Conservation (phyloP, 2,888 invertebrate species). For the Agapetus fuscipes region DNA sequence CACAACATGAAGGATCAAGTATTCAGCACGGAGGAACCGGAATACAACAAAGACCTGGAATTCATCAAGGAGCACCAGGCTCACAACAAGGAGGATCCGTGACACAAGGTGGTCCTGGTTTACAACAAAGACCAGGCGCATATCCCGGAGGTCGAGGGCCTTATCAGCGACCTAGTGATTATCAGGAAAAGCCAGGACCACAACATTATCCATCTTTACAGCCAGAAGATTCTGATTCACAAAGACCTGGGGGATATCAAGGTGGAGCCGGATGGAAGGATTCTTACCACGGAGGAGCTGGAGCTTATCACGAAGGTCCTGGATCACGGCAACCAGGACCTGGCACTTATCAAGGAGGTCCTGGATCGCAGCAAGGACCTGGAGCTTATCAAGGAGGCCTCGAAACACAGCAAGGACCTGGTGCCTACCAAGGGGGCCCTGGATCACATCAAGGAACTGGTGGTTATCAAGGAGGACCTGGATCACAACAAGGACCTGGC, state of each 20-base stretch:
- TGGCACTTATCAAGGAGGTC: not conserved
- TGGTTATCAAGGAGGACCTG: conserved; percentile 6
- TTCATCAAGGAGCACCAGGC: not conserved
- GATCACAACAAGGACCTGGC: conserved; percentile 5
- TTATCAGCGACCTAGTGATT: no score
- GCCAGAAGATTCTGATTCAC: no score
- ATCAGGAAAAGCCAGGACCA: no score
- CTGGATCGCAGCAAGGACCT: no score
- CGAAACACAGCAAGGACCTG: no score
- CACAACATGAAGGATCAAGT: no score
- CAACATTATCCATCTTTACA: no score
- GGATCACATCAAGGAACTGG: conserved; percentile 9
- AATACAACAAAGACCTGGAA: conserved; percentile 1
- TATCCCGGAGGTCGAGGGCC: conserved; percentile 3
- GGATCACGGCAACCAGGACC: not conserved
- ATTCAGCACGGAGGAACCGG: conserved; percentile 18
- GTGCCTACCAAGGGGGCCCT: no score
- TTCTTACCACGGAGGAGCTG: not conserved
- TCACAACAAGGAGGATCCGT: no score
- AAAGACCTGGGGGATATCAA: not conserved
- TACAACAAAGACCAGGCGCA: not conserved
- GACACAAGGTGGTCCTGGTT: no score
- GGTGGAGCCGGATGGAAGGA: not conserved
- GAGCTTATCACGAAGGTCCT: not conserved
- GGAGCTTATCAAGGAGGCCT: no score